Evolutionary conservation across 2,888 invertebrate species (phyloP).

Genomic region (Melieria picta): DNA sequence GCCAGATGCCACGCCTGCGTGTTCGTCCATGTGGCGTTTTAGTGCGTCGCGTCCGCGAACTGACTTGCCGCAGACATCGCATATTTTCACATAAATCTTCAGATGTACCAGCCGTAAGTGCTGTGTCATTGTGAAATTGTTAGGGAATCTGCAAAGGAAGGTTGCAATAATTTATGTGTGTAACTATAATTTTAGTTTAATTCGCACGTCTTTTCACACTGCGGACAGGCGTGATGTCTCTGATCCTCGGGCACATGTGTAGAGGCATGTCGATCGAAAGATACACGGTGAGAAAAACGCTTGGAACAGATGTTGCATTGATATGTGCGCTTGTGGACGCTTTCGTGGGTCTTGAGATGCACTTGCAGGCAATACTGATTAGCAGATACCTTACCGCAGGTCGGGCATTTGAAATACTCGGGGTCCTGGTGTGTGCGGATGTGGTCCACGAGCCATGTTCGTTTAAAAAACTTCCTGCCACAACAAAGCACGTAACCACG

Average conservation of each 20-base stretch:
- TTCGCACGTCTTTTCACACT: constrained; percentile 48
- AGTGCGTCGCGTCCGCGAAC: constrained; percentile 56
- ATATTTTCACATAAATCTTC: constrained; percentile 59
- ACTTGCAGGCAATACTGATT: constrained; percentile 54
- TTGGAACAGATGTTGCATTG: constrained; percentile 60
- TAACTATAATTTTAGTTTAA: not conserved
- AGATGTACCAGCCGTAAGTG: constrained; percentile 59
- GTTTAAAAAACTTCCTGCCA: constrained; percentile 57
- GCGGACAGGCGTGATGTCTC: constrained; percentile 53
- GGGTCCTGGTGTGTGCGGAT: constrained; percentile 60
- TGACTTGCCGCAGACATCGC: constrained; percentile 62
- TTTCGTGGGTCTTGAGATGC: constrained; percentile 55
- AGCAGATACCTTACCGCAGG: constrained; percentile 55
- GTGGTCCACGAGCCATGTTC: constrained; percentile 60
- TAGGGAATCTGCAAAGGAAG: constrained; percentile 51
- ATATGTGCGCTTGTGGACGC: constrained; percentile 48
- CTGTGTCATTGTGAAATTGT: constrained; percentile 54
- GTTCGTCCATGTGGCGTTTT: constrained; percentile 58
- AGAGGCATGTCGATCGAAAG: constrained; percentile 55
- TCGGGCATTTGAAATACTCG: constrained; percentile 58
- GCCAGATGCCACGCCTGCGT: constrained; percentile 53
- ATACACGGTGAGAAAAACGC: constrained; percentile 53
- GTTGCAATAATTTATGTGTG: too few species aligned
- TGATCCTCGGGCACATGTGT: constrained; percentile 59
- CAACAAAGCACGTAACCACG: constrained; percentile 61